These are phyloP conservation scores for Drosophila repletoides DNA, from an alignment of 1,140 invertebrate species.

Conservation along the genomic window DNA sequence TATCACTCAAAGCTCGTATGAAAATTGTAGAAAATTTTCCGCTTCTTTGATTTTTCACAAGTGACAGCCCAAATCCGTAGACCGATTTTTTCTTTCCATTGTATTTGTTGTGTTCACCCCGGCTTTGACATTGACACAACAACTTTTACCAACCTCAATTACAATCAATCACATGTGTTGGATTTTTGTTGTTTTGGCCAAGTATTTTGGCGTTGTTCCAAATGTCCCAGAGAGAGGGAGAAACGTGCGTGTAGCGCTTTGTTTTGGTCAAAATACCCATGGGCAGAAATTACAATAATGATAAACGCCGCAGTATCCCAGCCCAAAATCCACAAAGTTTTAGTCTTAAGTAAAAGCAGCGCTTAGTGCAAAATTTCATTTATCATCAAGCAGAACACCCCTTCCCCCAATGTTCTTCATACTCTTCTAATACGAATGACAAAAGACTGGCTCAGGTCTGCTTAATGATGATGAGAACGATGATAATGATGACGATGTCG, in stretches of 20 bases:
- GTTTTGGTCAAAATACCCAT: constrained; percentile 26
- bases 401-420: not conserved
- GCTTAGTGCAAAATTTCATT: constrained; percentile 67
- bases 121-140: constrained; percentile 69
- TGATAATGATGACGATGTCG: constrained; percentile 34
- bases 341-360: constrained; percentile 47
- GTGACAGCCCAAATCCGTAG: constrained; percentile 12
- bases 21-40: constrained; percentile 37
- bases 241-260: constrained; percentile 54
- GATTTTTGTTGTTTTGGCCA: constrained; percentile 38
- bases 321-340: constrained; percentile 39
- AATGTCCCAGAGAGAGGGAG: constrained; percentile 5
- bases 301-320: constrained; percentile 33
- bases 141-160: constrained; percentile 76
- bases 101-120: constrained; percentile 31
- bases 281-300: constrained; percentile 70
- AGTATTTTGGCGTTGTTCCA: constrained; percentile 48
- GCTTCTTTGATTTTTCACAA: constrained; percentile 31
- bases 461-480: constrained; percentile 57
- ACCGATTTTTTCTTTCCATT: constrained; percentile 36
- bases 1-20: constrained; percentile 19
- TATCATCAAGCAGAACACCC: constrained; percentile 49
- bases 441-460: constrained; percentile 51
- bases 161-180: constrained; percentile 76
- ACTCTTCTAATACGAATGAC: constrained; percentile 48